Evolutionary conservation across 2,113 vertebrate species (phyloP), one percentile per base, ranked within the genome.

Genomic region (Kryptolebias marmoratus): DNA sequence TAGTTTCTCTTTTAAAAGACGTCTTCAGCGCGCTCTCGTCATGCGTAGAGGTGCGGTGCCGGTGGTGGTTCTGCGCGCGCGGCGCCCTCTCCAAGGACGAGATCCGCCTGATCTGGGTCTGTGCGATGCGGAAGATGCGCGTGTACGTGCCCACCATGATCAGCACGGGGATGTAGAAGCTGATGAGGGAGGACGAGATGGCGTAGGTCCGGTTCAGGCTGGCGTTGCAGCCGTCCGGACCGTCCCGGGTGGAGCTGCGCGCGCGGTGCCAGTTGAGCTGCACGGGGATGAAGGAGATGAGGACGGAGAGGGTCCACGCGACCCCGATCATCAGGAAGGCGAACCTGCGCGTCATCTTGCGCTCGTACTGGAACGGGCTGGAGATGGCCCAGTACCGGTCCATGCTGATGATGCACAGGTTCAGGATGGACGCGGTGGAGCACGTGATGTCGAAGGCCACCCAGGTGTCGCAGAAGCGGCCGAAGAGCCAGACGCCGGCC

Each of bases 381-480:
- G 93, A 85, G 0, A 95, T 94, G 61, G 94, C 94, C 95, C 94
- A 94, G 88, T 95, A 95, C 36, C 92, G 86, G 81, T 96, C 95
- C 88, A 96, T 84, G 90, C 94, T 94, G 88, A 95, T 95, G 83
- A 95, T 91, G 83, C 95, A 95, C 73, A 96, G 90, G 78, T 95
- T 93, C 9, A 95, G 92, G 75, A 95, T 95, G 75, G 94, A 96
- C 11, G 94, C 92, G 0, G 95, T 95, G 75, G 93, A 94, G 72
- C 94, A 94, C 94, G 94, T 94, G 70, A 95, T 95, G 88, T 94
- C 94, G 0, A 95, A 96, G 32, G 94, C 94, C 11, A 95, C 92
- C 94, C 95, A 96, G 5, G 92, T 94, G 87, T 95, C 94, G 30
- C 95, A 94, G 59, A 95, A 94, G 50, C 84, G 85, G 7, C 94